phyloP scores from a whole-genome alignment of 2,888 invertebrate genomes.

The Eudasyphora cyanicolor region DNA sequence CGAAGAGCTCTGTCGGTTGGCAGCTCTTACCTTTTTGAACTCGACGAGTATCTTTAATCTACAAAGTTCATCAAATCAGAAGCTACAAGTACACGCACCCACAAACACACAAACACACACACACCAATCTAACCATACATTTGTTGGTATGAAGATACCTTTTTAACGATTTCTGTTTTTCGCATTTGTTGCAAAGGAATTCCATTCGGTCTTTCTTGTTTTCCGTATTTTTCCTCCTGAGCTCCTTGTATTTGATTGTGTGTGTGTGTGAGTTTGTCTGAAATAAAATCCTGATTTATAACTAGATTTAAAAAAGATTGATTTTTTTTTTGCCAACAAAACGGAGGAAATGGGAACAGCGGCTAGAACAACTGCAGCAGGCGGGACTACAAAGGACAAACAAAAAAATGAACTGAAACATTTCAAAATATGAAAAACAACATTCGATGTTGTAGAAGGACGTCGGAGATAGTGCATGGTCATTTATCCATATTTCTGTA shows the following conservation, averaged over 20 bases:
- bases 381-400: constrained; percentile 28
- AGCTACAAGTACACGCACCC: constrained; percentile 21
- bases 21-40: constrained; percentile 27
- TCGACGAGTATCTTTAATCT: constrained; percentile 31
- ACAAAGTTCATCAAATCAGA: constrained; percentile 37
- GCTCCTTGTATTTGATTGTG: not conserved
- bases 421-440: constrained; percentile 3
- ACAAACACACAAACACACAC: not conserved
- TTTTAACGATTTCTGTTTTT: constrained; percentile 21
- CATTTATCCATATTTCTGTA: not conserved
- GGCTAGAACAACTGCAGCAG: too few relatives aligned
- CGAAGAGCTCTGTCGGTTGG: not conserved
- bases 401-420: not conserved
- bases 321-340: constrained; percentile 68
- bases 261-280: constrained; percentile 6
- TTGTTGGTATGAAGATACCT: constrained; percentile 62
- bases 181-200: constrained; percentile 21
- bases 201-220: constrained; percentile 47
- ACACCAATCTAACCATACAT: not conserved
- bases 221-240: too few relatives aligned
- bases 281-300: constrained; percentile 68
- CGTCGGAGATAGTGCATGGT: not conserved
- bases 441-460: not conserved
- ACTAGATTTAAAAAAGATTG: constrained; percentile 66
- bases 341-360: constrained; percentile 57